Percentiles rank a stretch among this genome's conserved stretches.
Evolutionary conservation across 2,888 invertebrate species (phyloP).

Genomic region (Eremobia ochroleuca): DNA sequence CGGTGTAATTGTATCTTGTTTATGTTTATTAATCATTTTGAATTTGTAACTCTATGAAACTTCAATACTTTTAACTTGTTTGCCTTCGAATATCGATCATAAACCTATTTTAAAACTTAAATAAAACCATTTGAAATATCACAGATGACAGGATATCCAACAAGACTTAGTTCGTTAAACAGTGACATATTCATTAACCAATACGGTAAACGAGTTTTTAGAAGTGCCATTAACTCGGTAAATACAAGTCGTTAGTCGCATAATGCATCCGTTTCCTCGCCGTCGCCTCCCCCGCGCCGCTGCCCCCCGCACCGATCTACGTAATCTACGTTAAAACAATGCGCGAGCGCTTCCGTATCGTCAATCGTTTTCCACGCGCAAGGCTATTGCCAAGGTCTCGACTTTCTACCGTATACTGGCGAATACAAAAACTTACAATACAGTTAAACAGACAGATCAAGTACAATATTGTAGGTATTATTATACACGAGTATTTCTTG

Average conservation of each 20-base stretch:
- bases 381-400: constrained; percentile 89
- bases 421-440: constrained; percentile 62
- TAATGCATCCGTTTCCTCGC: constrained; percentile 76
- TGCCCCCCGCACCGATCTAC: constrained; percentile 68
- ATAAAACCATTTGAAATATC: constrained; percentile 38
- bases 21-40: constrained; percentile 39
- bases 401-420: constrained; percentile 81
- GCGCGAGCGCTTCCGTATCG: constrained; percentile 85
- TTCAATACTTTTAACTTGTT: constrained; percentile 19
- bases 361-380: constrained; percentile 87
- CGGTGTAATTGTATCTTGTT: constrained; percentile 67
- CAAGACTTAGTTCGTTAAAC: constrained; percentile 49
- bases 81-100: constrained; percentile 17
- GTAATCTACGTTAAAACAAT: constrained; percentile 86
- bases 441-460: constrained; percentile 46
- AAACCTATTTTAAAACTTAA: neutral
- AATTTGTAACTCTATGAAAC: constrained; percentile 28
- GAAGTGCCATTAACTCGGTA: constrained; percentile 64
- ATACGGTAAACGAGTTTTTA: constrained; percentile 61
- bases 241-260: constrained; percentile 70
- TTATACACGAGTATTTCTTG: constrained; percentile 11
- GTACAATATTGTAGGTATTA: constrained; percentile 30
- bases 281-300: constrained; percentile 50
- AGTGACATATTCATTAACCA: constrained; percentile 57
- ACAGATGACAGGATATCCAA: constrained; percentile 39